phyloP scores from a whole-genome alignment of 2,113 vertebrate genomes.

The Candoia aspera region DNA sequence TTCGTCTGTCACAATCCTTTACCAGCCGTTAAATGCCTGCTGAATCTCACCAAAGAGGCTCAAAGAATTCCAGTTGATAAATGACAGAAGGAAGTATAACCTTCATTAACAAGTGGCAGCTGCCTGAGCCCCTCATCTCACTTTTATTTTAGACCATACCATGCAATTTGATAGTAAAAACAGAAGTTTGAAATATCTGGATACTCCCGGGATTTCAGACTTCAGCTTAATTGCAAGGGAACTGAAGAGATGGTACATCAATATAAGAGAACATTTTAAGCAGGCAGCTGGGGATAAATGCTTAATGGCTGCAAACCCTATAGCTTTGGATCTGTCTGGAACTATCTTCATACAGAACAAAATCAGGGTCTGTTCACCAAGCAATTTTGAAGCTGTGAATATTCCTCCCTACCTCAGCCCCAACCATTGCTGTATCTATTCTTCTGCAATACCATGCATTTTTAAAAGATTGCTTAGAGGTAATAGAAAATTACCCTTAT shows the following conservation, averaged over 20 bases:
- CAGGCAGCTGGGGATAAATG: neutral
- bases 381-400: neutral
- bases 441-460: neutral
- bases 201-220: too few relatives aligned
- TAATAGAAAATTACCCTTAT: neutral
- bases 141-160: neutral
- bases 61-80: neutral
- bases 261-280: neutral
- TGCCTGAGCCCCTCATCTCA: neutral
- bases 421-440: neutral
- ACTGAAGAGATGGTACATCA: neutral
- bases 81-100: neutral
- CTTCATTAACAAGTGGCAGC: neutral
- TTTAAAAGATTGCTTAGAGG: neutral
- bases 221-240: neutral
- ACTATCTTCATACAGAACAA: neutral
- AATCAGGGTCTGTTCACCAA: neutral
- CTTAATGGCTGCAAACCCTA: neutral
- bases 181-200: neutral
- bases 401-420: too few relatives aligned
- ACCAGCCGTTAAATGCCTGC: constrained; percentile 4
- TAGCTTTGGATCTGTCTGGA: neutral
- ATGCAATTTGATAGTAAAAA: neutral
- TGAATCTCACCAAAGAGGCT: neutral
- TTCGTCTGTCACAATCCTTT: neutral